phyloP scores from a whole-genome alignment of 2,888 invertebrate species.

The Apodemia hepburni region DNA sequence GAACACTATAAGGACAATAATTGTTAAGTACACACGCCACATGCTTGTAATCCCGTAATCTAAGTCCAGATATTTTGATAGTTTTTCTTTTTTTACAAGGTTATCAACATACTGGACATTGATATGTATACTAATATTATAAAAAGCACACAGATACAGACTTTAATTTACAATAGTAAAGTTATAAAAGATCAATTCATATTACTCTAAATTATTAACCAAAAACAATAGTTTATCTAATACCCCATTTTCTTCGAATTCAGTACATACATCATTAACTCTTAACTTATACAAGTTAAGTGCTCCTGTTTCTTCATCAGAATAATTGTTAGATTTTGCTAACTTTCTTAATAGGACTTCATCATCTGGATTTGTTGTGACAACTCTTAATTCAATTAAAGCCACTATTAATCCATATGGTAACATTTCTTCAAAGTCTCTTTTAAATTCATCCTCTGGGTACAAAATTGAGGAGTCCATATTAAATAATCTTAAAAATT shows the following conservation, averaged over 20 bases:
- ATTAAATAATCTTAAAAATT: constrained; percentile 43
- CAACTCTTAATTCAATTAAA: constrained; percentile 52
- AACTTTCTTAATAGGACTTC: constrained; percentile 28
- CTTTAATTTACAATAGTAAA: neutral
- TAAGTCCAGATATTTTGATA: too few relatives aligned
- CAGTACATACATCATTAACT: constrained; percentile 57
- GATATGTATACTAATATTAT: too few relatives aligned
- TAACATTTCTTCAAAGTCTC: constrained; percentile 45
- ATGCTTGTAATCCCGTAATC: too few relatives aligned
- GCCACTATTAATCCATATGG: constrained; percentile 57
- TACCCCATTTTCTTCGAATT: constrained; percentile 48
- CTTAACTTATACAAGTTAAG: constrained; percentile 41
- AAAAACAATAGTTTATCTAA: constrained; percentile 42
- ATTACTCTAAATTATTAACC: constrained; percentile 12
- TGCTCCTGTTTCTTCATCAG: constrained; percentile 19
- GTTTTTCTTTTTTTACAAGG: too few relatives aligned
- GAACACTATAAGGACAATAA: too few relatives aligned
- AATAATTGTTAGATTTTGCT: neutral
- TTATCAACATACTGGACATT: too few relatives aligned
- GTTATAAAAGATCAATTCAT: neutral
- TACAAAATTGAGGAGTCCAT: constrained; percentile 48
- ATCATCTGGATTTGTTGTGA: constrained; percentile 30
- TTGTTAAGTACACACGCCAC: too few relatives aligned
- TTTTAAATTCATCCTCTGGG: constrained; percentile 44
- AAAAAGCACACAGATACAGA: neutral